Conservation (phyloP, 1,140 invertebrate genomes). For the Oedothorax gibbosus region DNA sequence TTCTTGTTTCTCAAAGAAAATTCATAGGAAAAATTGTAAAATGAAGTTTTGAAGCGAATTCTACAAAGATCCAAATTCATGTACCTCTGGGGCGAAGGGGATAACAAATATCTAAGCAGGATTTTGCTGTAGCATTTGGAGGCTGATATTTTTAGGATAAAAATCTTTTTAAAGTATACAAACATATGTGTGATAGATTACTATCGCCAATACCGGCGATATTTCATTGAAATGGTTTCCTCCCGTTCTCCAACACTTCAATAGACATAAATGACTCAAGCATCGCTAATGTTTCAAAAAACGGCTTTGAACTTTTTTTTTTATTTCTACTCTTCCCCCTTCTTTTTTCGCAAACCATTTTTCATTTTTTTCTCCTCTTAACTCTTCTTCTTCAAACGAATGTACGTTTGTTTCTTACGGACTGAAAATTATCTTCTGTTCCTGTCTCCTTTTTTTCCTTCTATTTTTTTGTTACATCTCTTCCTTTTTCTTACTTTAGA, state of each 20-base stretch:
- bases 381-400: conserved; percentile 35
- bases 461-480: neutral
- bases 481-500: conserved; percentile 1
- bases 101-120: too few relatives aligned
- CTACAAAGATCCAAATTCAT: too few relatives aligned
- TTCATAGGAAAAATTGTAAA: too few relatives aligned
- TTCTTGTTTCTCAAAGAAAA: too few relatives aligned
- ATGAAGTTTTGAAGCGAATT: too few relatives aligned
- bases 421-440: conserved; percentile 58
- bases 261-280: conserved; percentile 60
- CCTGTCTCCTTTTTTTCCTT: conserved; percentile 38
- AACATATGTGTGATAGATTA: too few relatives aligned
- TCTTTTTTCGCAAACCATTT: neutral
- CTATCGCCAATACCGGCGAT: neutral
- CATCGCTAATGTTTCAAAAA: conserved; percentile 60
- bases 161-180: too few relatives aligned
- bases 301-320: conserved; percentile 58
- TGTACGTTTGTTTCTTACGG: conserved; percentile 57
- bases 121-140: too few relatives aligned
- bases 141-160: too few relatives aligned
- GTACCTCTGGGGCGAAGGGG: too few relatives aligned
- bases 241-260: conserved; percentile 55
- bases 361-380: conserved; percentile 11
- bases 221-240: neutral
- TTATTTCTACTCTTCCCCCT: neutral